Evolutionary conservation across 2,113 vertebrate genomes (phyloP).

Genomic region (Climacteris rufus): DNA sequence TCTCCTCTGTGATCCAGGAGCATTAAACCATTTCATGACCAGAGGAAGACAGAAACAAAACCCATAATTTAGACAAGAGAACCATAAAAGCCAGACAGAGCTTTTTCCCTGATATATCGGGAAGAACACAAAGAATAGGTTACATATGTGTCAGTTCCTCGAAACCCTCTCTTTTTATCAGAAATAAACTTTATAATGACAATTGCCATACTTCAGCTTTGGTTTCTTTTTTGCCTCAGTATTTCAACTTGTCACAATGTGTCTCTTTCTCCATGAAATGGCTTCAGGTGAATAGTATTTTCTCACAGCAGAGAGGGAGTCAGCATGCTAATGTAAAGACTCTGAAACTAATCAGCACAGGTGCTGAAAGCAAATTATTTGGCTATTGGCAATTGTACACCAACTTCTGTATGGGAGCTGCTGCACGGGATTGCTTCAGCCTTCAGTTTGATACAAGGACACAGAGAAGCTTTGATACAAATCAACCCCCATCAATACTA

Average conservation of each 20-base stretch:
- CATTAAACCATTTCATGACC: background rate
- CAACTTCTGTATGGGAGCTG: background rate
- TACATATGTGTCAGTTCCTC: background rate
- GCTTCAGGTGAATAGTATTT: background rate
- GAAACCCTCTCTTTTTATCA: background rate
- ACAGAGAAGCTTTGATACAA: background rate
- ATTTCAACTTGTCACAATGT: background rate
- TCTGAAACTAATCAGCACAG: background rate
- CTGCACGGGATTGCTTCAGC: background rate
- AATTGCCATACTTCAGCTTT: background rate
- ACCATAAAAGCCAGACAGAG: background rate
- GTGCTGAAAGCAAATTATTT: constrained; percentile 37
- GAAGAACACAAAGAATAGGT: background rate
- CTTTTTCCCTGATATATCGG: background rate
- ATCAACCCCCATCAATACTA: background rate
- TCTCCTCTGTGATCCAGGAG: background rate
- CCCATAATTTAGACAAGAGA: background rate
- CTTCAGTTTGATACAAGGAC: background rate
- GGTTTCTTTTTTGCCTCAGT: background rate
- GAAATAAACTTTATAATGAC: background rate
- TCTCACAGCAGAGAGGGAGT: background rate
- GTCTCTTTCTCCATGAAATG: background rate
- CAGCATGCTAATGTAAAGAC: background rate
- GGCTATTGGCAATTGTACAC: background rate
- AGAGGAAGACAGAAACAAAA: constrained; percentile 10